Percentiles rank a stretch among this genome's conserved stretches.
These are phyloP conservation scores for Monochamus alternatus DNA, from an alignment of 2,888 invertebrate species.

Conservation along the genomic window DNA sequence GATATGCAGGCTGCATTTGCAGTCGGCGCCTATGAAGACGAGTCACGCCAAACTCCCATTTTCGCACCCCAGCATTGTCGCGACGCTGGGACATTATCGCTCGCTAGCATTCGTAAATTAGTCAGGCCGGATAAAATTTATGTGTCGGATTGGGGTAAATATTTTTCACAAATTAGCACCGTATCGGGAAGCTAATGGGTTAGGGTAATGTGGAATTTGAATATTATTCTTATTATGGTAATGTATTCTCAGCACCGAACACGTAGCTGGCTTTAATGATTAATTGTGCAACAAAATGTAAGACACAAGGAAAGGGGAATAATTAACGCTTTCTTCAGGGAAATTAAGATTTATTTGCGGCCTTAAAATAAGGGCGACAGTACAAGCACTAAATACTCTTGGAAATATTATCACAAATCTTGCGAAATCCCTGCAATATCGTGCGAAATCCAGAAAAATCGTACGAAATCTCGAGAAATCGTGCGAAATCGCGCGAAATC, in stretches of 20 bases:
- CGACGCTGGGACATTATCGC: background rate
- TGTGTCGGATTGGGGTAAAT: background rate
- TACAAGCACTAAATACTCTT: no score
- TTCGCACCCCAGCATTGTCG: slow-evolving; percentile 12
- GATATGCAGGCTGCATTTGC: slow-evolving; percentile 10
- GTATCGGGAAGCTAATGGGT: background rate
- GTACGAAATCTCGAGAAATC: no score
- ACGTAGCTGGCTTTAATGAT: background rate
- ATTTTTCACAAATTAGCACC: slow-evolving; percentile 1
- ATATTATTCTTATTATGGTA: slow-evolving; percentile 4
- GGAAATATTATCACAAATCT: no score
- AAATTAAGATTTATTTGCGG: no score
- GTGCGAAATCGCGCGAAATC: no score
- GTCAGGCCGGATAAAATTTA: background rate
- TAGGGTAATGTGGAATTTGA: background rate
- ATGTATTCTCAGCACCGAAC: background rate
- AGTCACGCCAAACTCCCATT: slow-evolving; percentile 18
- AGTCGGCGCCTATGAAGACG: background rate
- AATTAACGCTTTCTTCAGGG: no score
- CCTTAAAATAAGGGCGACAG: no score
- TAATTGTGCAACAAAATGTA: background rate
- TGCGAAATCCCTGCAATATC: no score
- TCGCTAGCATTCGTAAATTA: background rate
- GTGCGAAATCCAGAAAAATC: no score
- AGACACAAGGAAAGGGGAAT: no score